Base-by-base conservation (phyloP, 2,797 vertebrate species). In the Antennarius maculatus region DNA sequence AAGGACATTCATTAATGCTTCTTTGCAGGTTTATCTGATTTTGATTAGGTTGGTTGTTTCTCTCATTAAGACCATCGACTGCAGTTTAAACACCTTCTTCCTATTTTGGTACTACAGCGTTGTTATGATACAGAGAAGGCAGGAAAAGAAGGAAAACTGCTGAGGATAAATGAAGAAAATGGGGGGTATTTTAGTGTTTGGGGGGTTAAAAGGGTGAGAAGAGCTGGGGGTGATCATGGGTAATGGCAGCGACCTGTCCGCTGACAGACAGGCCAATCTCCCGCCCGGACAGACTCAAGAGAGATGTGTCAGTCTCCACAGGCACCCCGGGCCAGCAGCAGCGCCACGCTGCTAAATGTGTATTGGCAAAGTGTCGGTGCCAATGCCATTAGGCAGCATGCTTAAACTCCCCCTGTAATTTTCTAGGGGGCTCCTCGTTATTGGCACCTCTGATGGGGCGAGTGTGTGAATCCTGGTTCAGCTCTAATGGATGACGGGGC, bases 311-410 rank as follows among this genome's bases (percentile, higher is more conserved):
- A 78, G 84, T 86, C 76, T 89, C 81, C 53, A 57, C 62, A 51
- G 56, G 91, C 95, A 94, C 93, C 88, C 86, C 89, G 67, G 93
- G 95, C 94, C 93, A 88, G 87, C 86, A 78, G 75, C 85, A 86
- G 90, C 61, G 90, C 83, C 92, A 74, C 77, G 45, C 81, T 70
- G 86, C 79, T 91, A 76, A 89, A 81, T 85, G 46, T 59, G 67
- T 87, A 86, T 91, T 87, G 78, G 86, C 84, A 87, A 86, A 86
- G 66, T 82, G 83, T 88, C 82, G 17, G 86, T 86, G 90, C 88
- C 89, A 85, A 78, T 86, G 81, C 89, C 82, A 89, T 91, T 87
- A 83, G 85, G 81, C 34, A 48, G 88, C 77, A 82, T 87, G 89
- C 88, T 87, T 89, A 88, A 88, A 92, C 84, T 88, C 88, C 23